Evolutionary conservation across 2,797 vertebrate genomes (phyloP).

Genomic region (Eulemur albifrons): DNA sequence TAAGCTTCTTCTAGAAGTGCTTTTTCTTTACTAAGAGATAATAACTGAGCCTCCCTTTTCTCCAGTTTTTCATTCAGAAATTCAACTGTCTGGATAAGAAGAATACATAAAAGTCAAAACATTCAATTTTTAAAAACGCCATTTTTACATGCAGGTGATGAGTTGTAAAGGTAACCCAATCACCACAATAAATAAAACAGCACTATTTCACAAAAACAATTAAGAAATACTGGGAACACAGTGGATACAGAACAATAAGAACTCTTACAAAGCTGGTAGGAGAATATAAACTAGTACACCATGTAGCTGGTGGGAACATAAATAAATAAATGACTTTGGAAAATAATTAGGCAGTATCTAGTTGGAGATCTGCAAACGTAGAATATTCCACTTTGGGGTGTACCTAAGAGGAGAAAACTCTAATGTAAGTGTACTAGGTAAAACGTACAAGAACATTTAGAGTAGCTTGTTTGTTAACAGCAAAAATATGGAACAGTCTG

Average conservation of each 20-base stretch:
- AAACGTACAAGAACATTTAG: not conserved
- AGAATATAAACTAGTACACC: not conserved
- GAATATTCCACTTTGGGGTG: slow-evolving; percentile 2
- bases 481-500: not conserved
- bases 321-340: not conserved
- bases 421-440: not conserved
- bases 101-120: slow-evolving; percentile 70
- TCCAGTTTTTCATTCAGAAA: slow-evolving; percentile 94
- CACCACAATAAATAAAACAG: not conserved
- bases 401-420: not conserved
- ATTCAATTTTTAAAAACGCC: slow-evolving; percentile 42
- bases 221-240: not conserved
- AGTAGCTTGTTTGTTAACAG: not conserved
- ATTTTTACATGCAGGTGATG: not conserved
- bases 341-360: not conserved
- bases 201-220: not conserved
- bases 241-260: not conserved
- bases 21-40: slow-evolving; percentile 96
- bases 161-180: not conserved
- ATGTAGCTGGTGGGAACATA: not conserved
- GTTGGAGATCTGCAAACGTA: not conserved
- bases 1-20: slow-evolving; percentile 94
- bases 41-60: slow-evolving; percentile 94
- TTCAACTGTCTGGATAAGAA: slow-evolving; percentile 89
- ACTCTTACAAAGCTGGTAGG: not conserved